phyloP scores from a whole-genome alignment of 2,888 invertebrate species.

The Ichneumoninae sp. region DNA sequence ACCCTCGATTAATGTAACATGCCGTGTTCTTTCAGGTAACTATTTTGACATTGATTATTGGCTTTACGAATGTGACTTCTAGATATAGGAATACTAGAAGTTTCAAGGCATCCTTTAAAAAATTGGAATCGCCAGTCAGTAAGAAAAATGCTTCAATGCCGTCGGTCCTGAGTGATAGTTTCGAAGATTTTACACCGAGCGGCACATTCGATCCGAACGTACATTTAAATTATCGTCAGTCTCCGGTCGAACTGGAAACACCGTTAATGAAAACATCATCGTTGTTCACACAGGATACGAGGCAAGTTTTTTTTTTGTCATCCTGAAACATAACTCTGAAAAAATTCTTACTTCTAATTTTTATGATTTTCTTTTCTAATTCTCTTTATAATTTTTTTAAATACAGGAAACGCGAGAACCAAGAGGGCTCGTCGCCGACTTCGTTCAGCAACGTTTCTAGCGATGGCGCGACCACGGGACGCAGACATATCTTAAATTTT shows the following conservation, averaged over 20 bases:
- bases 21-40: constrained; percentile 72
- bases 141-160: constrained; percentile 49
- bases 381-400: constrained; percentile 9
- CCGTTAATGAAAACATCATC: constrained; percentile 18
- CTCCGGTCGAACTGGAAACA: constrained; percentile 14
- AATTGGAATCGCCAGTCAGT: constrained; percentile 73
- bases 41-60: constrained; percentile 73
- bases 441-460: background rate
- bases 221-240: constrained; percentile 43
- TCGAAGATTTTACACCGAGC: constrained; percentile 28
- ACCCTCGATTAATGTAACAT: background rate
- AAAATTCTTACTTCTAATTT: constrained; percentile 12
- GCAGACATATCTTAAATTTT: constrained; percentile 44
- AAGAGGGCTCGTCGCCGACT: constrained; percentile 20
- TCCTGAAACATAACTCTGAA: constrained; percentile 1
- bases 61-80: constrained; percentile 74
- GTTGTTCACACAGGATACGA: background rate
- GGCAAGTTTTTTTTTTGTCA: constrained; percentile 8
- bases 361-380: background rate
- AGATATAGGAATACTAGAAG: constrained; percentile 63
- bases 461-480: constrained; percentile 10
- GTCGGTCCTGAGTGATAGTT: constrained; percentile 29
- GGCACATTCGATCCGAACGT: constrained; percentile 6
- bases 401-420: constrained; percentile 61
- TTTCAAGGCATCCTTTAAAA: constrained; percentile 78